Evolutionary conservation across 2,113 vertebrate genomes (phyloP).

Genomic region (Spea multiplicata): DNA sequence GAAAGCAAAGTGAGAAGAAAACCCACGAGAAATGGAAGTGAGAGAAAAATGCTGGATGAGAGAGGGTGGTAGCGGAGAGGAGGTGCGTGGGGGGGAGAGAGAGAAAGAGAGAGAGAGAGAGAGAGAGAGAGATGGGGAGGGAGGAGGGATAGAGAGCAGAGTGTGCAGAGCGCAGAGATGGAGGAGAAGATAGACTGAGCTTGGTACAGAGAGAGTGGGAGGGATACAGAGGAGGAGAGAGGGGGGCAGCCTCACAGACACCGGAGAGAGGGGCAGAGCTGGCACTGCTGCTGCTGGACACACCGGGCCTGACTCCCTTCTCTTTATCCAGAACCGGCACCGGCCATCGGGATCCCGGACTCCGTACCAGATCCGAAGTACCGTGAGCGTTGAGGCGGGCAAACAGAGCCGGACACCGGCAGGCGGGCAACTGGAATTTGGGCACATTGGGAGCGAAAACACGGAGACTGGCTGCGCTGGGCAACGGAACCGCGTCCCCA

Average conservation of each 20-base stretch:
- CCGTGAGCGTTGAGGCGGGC: not conserved
- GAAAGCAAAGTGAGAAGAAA: not conserved
- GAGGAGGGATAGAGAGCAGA: constrained; percentile 22
- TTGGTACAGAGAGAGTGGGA: constrained; percentile 19
- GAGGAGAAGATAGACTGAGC: constrained; percentile 42
- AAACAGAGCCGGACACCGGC: constrained; percentile 7
- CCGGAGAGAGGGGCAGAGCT: constrained; percentile 17
- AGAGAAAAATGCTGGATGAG: constrained; percentile 16
- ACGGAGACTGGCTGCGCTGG: not conserved
- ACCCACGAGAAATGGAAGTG: constrained; percentile 15
- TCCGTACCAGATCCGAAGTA: not conserved
- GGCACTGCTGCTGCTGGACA: constrained; percentile 9
- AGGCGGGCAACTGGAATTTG: not conserved
- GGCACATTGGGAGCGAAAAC: not conserved
- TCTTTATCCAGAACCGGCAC: not conserved
- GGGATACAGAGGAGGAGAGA: constrained; percentile 2
- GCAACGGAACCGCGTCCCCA: not conserved
- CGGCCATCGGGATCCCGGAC: not conserved
- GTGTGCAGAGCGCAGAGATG: constrained; percentile 36
- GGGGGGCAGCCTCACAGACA: not conserved
- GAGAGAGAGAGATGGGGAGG: constrained; percentile 1
- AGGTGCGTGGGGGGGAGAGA: constrained; percentile 8
- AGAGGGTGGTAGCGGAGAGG: not conserved
- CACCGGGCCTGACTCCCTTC: not conserved
- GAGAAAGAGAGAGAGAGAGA: constrained; percentile 1